phyloP scores from a whole-genome alignment of 1,140 invertebrate genomes.

The Nasonia giraulti region DNA sequence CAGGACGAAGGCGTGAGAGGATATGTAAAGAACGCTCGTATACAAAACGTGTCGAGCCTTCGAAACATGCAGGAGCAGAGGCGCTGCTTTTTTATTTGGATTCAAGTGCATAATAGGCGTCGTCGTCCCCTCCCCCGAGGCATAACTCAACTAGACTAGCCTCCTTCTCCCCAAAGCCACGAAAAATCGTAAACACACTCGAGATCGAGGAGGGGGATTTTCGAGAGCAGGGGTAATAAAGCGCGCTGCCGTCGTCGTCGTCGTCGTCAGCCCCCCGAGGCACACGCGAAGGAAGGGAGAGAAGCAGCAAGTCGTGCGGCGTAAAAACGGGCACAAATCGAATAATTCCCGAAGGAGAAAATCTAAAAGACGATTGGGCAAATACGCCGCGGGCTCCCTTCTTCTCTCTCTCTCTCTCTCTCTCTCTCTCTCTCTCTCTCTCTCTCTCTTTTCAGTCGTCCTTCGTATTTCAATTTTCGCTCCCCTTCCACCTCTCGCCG shows the following conservation, averaged over 20 bases:
- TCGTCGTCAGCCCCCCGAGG: constrained; percentile 4
- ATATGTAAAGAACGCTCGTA: not conserved
- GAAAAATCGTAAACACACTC: constrained; percentile 55
- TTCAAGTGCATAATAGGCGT: constrained; percentile 48
- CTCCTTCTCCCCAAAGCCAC: constrained; percentile 40
- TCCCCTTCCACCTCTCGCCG: not conserved
- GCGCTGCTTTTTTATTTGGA: constrained; percentile 54
- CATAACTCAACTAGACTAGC: constrained; percentile 18
- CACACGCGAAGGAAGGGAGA: not conserved
- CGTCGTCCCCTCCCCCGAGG: constrained; percentile 38
- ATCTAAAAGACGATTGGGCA: constrained; percentile 27
- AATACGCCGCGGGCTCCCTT: not conserved
- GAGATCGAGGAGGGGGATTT: constrained; percentile 40
- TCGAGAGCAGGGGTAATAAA: constrained; percentile 36
- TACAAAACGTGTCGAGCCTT: constrained; percentile 18
- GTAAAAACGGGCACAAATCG: constrained; percentile 19
- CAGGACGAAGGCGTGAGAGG: not conserved
- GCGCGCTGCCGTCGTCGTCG: not conserved
- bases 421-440: not conserved
- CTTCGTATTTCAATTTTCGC: constrained; percentile 35
- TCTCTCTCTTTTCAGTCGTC: not conserved
- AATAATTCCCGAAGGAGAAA: constrained; percentile 27
- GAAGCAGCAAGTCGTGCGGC: not conserved
- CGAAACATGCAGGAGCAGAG: not conserved
- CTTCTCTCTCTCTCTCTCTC: not conserved